phyloP scores from a whole-genome alignment of 2,113 vertebrate genomes.

The Dicaeum eximium region DNA sequence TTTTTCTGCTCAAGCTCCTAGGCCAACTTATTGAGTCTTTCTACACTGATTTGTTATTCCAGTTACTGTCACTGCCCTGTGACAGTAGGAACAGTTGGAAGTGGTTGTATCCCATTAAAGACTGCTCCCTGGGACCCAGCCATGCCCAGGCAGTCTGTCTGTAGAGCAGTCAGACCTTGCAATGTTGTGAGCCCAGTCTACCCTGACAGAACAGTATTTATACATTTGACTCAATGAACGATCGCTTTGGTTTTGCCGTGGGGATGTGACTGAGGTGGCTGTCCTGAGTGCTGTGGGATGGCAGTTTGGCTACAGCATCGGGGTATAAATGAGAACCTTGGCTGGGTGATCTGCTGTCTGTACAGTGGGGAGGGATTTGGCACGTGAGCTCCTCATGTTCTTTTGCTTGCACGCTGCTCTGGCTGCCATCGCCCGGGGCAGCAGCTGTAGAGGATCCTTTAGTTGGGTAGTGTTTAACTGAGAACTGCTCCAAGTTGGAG shows the following conservation, averaged over 20 bases:
- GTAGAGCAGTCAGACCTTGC: neutral
- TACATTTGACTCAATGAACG: slow-evolving; percentile 96
- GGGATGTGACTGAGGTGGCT: slow-evolving; percentile 76
- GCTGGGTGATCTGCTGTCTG: slow-evolving; percentile 77
- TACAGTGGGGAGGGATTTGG: slow-evolving; percentile 74
- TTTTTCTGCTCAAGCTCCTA: neutral
- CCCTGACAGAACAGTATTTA: slow-evolving; percentile 53
- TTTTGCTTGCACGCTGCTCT: slow-evolving; percentile 80
- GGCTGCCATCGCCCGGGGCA: slow-evolving; percentile 66
- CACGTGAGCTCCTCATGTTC: slow-evolving; percentile 77
- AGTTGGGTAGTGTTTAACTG: slow-evolving; percentile 75
- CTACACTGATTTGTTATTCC: neutral
- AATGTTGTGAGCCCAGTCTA: neutral
- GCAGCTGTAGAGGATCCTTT: slow-evolving; percentile 62
- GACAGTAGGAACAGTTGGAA: neutral
- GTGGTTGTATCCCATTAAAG: slow-evolving; percentile 9
- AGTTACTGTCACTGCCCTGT: slow-evolving; percentile 28
- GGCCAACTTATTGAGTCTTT: neutral
- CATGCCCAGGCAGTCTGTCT: neutral
- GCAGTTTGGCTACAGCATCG: slow-evolving; percentile 74
- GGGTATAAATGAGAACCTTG: slow-evolving; percentile 72
- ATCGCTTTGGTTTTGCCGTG: slow-evolving; percentile 93
- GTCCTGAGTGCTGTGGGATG: slow-evolving; percentile 74
- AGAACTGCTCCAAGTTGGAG: slow-evolving; percentile 72
- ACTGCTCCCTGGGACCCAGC: neutral